A percentile compares a stretch with the other conserved stretches of the same genome.
phyloP scores from a whole-genome alignment of 2,113 vertebrate species.

The Solea solea region DNA sequence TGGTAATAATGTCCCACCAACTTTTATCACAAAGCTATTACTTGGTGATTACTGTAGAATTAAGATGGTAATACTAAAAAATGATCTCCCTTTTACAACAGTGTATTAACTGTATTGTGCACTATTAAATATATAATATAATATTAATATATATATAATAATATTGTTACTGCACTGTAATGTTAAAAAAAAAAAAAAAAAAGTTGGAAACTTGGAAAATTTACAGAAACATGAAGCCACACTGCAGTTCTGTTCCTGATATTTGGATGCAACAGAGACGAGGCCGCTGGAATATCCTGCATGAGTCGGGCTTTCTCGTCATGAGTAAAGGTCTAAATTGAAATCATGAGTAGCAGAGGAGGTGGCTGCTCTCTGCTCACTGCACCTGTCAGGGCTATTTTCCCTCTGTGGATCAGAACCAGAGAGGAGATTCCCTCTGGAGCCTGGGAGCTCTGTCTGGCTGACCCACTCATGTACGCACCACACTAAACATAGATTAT shows the following conservation, averaged over 20 bases:
- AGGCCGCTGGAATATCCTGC: conserved; percentile 30
- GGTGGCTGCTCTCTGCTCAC: conserved; percentile 20
- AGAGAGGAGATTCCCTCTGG: conserved; percentile 72
- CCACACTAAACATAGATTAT: conserved; percentile 61
- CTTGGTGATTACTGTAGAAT: too few species aligned
- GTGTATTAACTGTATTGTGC: too few species aligned
- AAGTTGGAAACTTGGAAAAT: too few species aligned
- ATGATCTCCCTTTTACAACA: too few species aligned
- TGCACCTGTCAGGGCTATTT: conserved; percentile 77
- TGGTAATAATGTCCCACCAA: too few species aligned
- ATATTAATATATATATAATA: too few species aligned
- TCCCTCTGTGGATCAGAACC: conserved; percentile 51
- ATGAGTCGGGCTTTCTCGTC: conserved; percentile 25
- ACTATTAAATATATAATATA: too few species aligned
- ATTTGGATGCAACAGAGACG: neutral
- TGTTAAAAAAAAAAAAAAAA: neutral
- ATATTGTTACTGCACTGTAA: neutral
- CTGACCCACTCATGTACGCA: conserved; percentile 54
- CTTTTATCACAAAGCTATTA: too few species aligned
- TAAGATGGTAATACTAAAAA: too few species aligned
- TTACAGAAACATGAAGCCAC: neutral
- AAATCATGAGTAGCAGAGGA: conserved; percentile 67
- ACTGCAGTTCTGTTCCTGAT: neutral
- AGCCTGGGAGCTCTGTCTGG: conserved; percentile 59
- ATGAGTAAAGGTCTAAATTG: conserved; percentile 75